phyloP scores from a whole-genome alignment of 1,140 invertebrate genomes.

The Megathymus violae region DNA sequence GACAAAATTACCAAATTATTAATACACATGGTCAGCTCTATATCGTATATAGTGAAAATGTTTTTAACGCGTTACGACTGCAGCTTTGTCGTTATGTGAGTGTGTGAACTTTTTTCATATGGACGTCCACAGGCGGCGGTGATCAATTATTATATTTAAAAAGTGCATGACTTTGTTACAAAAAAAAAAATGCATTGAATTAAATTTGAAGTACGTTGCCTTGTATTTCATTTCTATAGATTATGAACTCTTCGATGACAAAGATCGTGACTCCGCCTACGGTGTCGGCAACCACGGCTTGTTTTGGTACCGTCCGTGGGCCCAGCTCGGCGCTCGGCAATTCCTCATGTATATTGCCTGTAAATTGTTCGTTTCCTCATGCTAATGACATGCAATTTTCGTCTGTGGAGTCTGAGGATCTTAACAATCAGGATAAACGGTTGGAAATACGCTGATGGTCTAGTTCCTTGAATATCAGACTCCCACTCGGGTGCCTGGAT shows the following conservation, averaged over 20 bases:
- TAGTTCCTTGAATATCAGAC: too few relatives aligned
- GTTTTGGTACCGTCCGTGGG: slow-evolving; percentile 17
- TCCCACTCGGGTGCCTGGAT: too few relatives aligned
- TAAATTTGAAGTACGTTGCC: neutral
- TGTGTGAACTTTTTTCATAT: too few relatives aligned
- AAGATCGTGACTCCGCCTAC: slow-evolving; percentile 35
- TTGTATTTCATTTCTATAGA: neutral
- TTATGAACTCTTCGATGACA: slow-evolving; percentile 3
- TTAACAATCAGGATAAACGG: slow-evolving; percentile 9
- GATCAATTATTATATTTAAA: too few relatives aligned
- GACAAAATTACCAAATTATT: too few relatives aligned
- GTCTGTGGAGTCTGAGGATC: neutral
- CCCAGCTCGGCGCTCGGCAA: slow-evolving; percentile 3
- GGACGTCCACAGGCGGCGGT: too few relatives aligned
- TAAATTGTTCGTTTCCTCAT: slow-evolving; percentile 27
- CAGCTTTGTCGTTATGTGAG: too few relatives aligned
- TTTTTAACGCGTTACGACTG: too few relatives aligned
- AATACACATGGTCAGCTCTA: too few relatives aligned
- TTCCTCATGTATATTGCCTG: slow-evolving; percentile 24
- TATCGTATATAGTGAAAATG: too few relatives aligned
- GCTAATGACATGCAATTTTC: slow-evolving; percentile 29
- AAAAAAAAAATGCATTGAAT: too few relatives aligned
- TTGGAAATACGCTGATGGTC: neutral
- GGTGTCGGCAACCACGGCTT: slow-evolving; percentile 26
- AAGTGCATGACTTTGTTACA: too few relatives aligned